Base-by-base conservation (phyloP, 2,888 invertebrate genomes). In the Drosophila acutilabella region DNA sequence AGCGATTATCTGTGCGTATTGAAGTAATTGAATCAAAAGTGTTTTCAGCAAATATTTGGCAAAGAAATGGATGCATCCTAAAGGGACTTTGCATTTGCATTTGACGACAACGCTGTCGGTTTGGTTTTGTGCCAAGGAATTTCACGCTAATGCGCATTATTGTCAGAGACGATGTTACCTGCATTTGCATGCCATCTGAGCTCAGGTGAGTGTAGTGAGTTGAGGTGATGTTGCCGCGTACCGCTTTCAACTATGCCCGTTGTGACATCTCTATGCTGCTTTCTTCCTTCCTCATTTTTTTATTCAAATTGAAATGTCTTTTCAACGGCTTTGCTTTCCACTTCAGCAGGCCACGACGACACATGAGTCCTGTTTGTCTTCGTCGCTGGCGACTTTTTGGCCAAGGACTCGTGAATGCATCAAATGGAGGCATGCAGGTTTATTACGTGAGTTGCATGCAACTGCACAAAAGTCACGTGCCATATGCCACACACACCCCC, bases 331-430 rank as follows among this genome's bases (percentile, higher is more conserved):
- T 87, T 87, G 79, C 86, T 74, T 83, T 83, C 88, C 88, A 85
- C 88, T 82, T 78, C 86, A 82, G 78, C 83, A 78, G 80, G 64
- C 86, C 80, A 71, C 74, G 88, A 86, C 81, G 88, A 86, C 81
- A 83, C 89, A 86, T 77, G 84, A 88, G 87, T 88, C 81, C 84
- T 85, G 89, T 86, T 87, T 85, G 84, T 83, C 89, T 83, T 82
- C 79, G 74, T 79, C 61, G 74, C 64, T 58, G 67, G 70, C 72
- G 82, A 72, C 74, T 77, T 85, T 88, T 74, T 77, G 72, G 82
- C 83, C 80, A 85, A 82, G 88, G 86, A 74, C 71, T 67, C 54
- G 41, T 42, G 42, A 52, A 47, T 41, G 26, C 41, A 48, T 58
- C 54, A 64, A 66, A 67, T 71, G 72, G 66, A 66, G 64, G 62